phyloP scores from a whole-genome alignment of 2,113 vertebrate species.

The Mungos mungo region DNA sequence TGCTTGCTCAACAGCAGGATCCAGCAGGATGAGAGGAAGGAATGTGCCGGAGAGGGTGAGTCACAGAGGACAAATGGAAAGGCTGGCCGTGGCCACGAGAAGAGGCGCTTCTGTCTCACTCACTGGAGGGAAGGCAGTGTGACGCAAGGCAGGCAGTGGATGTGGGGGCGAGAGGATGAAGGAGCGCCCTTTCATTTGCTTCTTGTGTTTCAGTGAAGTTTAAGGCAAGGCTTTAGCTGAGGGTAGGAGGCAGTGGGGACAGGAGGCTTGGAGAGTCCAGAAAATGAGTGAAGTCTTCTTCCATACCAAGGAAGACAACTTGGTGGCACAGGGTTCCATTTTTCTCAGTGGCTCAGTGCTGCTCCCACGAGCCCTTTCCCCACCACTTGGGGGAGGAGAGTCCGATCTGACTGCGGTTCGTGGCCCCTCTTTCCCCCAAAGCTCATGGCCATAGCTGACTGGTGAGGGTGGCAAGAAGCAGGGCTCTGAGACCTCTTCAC shows the following conservation, averaged over 20 bases:
- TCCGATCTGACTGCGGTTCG: background rate
- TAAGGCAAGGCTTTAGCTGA: background rate
- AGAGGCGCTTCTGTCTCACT: background rate
- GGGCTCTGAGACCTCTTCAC: fast-evolving
- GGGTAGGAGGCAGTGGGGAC: background rate
- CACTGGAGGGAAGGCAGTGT: background rate
- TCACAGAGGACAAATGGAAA: background rate
- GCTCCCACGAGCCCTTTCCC: background rate
- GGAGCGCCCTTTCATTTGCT: background rate
- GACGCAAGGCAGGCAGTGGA: background rate
- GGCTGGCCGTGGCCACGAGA: fast-evolving
- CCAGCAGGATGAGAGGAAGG: background rate
- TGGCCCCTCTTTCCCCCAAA: background rate
- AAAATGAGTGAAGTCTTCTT: background rate
- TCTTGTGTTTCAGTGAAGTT: background rate
- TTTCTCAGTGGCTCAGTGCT: background rate
- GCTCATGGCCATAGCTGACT: background rate
- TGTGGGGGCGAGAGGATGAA: background rate
- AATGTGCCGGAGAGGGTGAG: background rate
- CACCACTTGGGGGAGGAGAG: background rate
- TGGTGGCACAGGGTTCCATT: background rate
- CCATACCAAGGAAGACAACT: background rate
- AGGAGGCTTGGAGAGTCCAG: background rate
- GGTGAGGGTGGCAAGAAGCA: background rate
- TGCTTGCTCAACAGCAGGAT: background rate